A percentile compares a stretch with the other conserved stretches of the same genome.
These are phyloP conservation scores for Acanthosepion esculentum DNA, from an alignment of 2,888 invertebrate species.

Conservation along the genomic window DNA sequence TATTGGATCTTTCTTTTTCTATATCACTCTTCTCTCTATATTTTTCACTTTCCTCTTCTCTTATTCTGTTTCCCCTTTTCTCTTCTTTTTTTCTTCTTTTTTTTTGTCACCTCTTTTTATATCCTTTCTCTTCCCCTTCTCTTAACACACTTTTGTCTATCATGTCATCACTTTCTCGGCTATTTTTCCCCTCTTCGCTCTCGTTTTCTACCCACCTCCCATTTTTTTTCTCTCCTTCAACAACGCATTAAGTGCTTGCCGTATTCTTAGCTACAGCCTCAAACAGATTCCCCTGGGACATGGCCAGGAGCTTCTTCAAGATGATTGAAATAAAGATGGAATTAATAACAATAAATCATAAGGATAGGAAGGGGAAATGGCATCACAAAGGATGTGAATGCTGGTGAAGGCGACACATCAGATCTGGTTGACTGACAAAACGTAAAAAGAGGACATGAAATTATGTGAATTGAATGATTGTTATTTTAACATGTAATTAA, in stretches of 20 bases:
- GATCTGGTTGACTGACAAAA: background rate
- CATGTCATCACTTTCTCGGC: background rate
- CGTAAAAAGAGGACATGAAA: background rate
- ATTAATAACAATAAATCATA: background rate
- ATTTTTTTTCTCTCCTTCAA: background rate
- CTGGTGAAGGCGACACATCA: background rate
- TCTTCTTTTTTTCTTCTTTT: background rate
- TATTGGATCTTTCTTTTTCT: too few relatives aligned
- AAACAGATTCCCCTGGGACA: background rate
- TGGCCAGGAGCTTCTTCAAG: background rate
- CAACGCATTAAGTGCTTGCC: too few relatives aligned
- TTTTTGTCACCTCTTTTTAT: background rate
- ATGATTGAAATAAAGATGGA: slow-evolving; percentile 6
- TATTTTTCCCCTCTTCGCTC: background rate
- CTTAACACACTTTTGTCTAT: too few relatives aligned
- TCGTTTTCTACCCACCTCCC: too few relatives aligned
- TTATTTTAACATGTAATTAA: background rate
- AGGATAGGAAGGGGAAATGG: background rate
- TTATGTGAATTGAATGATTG: background rate
- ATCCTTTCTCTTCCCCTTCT: too few relatives aligned
- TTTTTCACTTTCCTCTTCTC: too few relatives aligned
- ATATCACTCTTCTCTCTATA: too few relatives aligned
- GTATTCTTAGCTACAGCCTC: background rate
- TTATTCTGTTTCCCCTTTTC: background rate
- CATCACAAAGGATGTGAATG: background rate